These are phyloP conservation scores for Heterotilapia buettikoferi DNA, from an alignment of 2,113 vertebrate species.

Conservation along the genomic window DNA sequence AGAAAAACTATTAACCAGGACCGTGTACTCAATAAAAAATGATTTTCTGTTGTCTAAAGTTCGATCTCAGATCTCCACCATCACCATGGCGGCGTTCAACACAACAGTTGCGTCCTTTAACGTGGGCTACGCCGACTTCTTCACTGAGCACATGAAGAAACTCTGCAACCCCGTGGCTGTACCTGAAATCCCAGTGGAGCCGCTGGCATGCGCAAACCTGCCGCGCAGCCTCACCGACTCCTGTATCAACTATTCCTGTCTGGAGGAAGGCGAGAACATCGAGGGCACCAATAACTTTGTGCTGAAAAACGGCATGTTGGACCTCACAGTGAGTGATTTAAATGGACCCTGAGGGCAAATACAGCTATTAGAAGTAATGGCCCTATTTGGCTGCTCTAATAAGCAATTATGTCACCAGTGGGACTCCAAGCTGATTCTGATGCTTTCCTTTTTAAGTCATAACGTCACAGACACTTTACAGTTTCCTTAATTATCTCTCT, in stretches of 20 bases:
- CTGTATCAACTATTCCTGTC: constrained; percentile 96
- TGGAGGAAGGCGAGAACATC: constrained; percentile 93
- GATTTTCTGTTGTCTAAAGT: constrained; percentile 65
- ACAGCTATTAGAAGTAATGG: background rate
- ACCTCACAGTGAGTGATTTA: constrained; percentile 83
- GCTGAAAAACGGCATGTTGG: constrained; percentile 97
- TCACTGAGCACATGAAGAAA: constrained; percentile 97
- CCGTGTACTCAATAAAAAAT: background rate
- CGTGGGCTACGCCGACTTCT: constrained; percentile 96
- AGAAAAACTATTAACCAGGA: background rate
- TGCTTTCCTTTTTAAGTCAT: background rate
- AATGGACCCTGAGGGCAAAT: background rate
- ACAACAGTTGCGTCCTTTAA: constrained; percentile 97
- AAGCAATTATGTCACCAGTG: background rate
- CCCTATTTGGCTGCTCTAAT: background rate
- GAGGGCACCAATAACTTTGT: constrained; percentile 97
- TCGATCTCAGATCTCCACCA: constrained; percentile 97
- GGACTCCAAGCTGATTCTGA: background rate
- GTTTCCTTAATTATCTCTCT: background rate
- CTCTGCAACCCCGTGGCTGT: constrained; percentile 90
- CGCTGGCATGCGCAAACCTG: constrained; percentile 90
- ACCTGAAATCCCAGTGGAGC: constrained; percentile 85
- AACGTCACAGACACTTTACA: background rate
- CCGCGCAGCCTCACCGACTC: constrained; percentile 97
- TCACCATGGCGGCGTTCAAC: constrained; percentile 98